Evolutionary conservation across 2,888 invertebrate genomes (phyloP).

Genomic region (Calephelis perditalis): DNA sequence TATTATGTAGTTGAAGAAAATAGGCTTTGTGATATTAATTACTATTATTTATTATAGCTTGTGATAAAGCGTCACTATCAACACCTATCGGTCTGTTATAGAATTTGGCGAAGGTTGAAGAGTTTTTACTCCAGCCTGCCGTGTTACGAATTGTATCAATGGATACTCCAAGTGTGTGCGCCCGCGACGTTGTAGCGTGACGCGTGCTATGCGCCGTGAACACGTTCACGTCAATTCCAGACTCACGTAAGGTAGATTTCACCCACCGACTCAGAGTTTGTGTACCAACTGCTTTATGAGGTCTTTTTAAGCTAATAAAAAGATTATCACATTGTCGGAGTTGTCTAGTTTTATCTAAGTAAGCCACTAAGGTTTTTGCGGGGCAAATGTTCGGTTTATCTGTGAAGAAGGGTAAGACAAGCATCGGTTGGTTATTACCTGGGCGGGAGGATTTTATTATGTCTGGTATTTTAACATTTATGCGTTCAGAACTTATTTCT

Average conservation of each 20-base stretch:
- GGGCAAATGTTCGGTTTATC: slow-evolving; percentile 24
- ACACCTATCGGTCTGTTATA: neutral
- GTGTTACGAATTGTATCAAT: neutral
- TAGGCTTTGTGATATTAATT: too few species aligned
- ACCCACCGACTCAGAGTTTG: neutral
- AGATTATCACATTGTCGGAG: slow-evolving; percentile 13
- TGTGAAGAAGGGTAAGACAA: slow-evolving; percentile 21
- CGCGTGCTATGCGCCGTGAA: neutral
- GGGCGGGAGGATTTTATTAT: neutral
- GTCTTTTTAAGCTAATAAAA: slow-evolving; percentile 11
- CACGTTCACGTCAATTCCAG: neutral
- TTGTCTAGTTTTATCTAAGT: slow-evolving; percentile 14
- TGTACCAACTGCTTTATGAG: neutral
- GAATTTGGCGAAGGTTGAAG: neutral
- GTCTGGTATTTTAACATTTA: neutral
- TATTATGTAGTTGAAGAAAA: too few species aligned
- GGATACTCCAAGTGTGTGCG: neutral
- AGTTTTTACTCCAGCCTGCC: slow-evolving; percentile 1
- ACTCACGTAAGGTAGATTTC: neutral
- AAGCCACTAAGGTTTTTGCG: slow-evolving; percentile 16
- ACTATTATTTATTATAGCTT: too few species aligned
- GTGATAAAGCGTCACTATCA: too few species aligned
- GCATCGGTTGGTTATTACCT: neutral
- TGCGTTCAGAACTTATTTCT: neutral
- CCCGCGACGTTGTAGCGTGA: neutral